A percentile compares a stretch with the other conserved stretches of the same genome.
phyloP scores from a whole-genome alignment of 2,797 vertebrate species.

The Myotis daubentonii region DNA sequence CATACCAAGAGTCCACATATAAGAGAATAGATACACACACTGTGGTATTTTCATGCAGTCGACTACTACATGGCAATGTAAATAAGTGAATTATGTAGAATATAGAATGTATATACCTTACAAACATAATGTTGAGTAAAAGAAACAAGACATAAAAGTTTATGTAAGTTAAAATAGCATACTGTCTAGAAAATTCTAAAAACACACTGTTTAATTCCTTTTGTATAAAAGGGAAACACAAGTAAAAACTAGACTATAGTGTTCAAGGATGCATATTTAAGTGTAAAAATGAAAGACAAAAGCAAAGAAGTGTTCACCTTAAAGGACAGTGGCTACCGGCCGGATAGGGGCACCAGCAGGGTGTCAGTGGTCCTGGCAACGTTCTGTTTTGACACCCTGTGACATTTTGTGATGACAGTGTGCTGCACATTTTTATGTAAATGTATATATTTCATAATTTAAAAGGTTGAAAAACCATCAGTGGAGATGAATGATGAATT shows the following conservation, averaged over 20 bases:
- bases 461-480: not conserved
- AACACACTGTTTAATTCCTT: not conserved
- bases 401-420: not conserved
- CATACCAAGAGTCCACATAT: not conserved
- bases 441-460: not conserved
- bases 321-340: not conserved
- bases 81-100: not conserved
- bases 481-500: not conserved
- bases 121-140: too few relatives aligned
- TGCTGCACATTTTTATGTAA: not conserved
- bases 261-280: not conserved
- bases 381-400: not conserved
- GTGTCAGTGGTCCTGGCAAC: not conserved
- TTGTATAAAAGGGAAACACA: not conserved
- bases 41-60: not conserved
- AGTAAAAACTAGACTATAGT: not conserved
- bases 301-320: not conserved
- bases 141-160: not conserved
- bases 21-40: not conserved
- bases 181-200: not conserved
- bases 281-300: not conserved
- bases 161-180: not conserved
- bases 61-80: not conserved
- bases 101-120: not conserved
- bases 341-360: too few relatives aligned